Base-by-base conservation (phyloP, 2,888 invertebrate species). In the Acronicta alni region DNA sequence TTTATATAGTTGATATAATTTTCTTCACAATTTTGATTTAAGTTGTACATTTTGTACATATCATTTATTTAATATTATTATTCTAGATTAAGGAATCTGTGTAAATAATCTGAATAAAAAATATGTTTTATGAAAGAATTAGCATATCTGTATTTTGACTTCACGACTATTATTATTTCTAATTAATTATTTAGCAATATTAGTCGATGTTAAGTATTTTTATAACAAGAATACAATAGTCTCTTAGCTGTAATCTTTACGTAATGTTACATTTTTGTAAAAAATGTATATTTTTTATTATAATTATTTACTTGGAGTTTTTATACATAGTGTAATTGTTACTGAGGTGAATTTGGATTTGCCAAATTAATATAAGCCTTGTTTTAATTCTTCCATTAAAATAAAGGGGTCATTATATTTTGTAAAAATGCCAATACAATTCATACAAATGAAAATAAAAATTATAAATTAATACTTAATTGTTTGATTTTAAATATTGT, bases 391-490 rank as follows among this genome's bases (percentile, higher is more conserved):
- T 92, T 93, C 91, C 91, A 90, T 86, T 89, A 87, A 89, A 77
- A 87, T 80, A 87, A 92, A 83, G 88, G 88, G 91, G 87, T 89
- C 88, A 90, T 90, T 86, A 88, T 92, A 91, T 92, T 92, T 92
- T 92, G 89, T 93, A 90, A 91, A 93, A 87, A 93, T 90, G 90
- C 89, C 91, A 89, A 90, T 88, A 89, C 82, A 88, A 87, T 91
- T 88, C 89, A 90, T 89, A 89, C 89, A 86, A 89, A 90, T 91
- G 89, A 93, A 91, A 93, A 92, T 92, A 91, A 93, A 93, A 92
- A 89, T 84, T 85, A 90, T 91, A 91, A 92, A 91, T 91, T 87
- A 87, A 90, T 88, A 62, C 67, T 73, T 69, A 37, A 64, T 87
- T 74, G 88, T 91, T 91, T 92, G 58, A 87, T 87, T 90, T 67